Conservation (phyloP, 2,888 invertebrate genomes). For the Drosophila melanosoma region DNA sequence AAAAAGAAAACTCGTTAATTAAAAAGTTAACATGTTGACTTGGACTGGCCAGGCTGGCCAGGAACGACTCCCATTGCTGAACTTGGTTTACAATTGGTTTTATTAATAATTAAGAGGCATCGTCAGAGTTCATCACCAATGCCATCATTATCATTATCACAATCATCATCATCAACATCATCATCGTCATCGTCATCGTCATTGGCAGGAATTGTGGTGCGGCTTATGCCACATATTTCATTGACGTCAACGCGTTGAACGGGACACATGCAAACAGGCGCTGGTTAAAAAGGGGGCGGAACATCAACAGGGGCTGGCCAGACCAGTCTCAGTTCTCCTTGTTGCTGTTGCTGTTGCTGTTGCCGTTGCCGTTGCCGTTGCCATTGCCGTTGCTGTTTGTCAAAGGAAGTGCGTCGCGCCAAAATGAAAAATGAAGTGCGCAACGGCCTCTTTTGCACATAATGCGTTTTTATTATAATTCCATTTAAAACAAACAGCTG, state of each 20-base stretch:
- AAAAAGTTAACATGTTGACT: constrained; percentile 81
- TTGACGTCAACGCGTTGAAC: constrained; percentile 31
- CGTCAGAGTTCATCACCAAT: constrained; percentile 46
- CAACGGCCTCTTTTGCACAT: constrained; percentile 50
- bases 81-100: constrained; percentile 69
- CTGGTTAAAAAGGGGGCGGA: not conserved
- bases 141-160: constrained; percentile 9
- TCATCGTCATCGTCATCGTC: constrained; percentile 11
- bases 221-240: constrained; percentile 34
- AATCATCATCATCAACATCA: constrained; percentile 23
- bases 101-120: constrained; percentile 79
- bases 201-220: constrained; percentile 18
- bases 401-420: constrained; percentile 72
- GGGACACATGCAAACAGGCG: constrained; percentile 35
- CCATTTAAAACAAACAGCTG: constrained; percentile 49
- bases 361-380: constrained; percentile 2
- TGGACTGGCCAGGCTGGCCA: constrained; percentile 34
- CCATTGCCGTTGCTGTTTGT: constrained; percentile 44
- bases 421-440: constrained; percentile 82
- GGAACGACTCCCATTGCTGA: constrained; percentile 30
- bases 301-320: constrained; percentile 25
- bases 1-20: constrained; percentile 83
- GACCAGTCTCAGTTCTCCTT: constrained; percentile 33
- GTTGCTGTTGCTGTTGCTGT: not conserved
- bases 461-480: constrained; percentile 72